Conservation (phyloP, 2,113 vertebrate species). For the Sphyrna mokarran region DNA sequence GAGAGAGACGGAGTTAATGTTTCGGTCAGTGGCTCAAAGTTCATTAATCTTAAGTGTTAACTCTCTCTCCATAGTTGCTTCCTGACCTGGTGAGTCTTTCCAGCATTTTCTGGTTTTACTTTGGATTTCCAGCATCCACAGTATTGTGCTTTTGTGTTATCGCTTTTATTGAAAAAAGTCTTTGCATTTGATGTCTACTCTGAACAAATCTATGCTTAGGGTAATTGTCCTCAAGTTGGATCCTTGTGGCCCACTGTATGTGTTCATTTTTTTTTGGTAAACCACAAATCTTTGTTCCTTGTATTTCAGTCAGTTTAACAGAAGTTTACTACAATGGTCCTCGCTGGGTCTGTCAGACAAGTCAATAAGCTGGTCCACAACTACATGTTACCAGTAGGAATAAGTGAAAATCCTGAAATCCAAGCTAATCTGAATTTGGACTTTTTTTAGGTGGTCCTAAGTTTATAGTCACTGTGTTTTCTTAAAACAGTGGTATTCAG, state of each 20-base stretch:
- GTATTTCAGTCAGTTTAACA: slow-evolving; percentile 14
- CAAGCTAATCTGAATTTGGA: neutral
- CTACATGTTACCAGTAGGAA: neutral
- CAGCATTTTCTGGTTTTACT: neutral
- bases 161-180: neutral
- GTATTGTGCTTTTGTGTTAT: neutral
- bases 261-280: neutral
- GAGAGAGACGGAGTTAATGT: neutral
- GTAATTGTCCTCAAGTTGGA: neutral
- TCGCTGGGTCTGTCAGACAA: neutral
- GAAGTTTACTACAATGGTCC: neutral
- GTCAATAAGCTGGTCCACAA: neutral
- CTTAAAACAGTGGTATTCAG: neutral
- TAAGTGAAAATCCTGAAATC: slow-evolving; percentile 9
- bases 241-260: neutral
- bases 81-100: neutral
- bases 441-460: neutral
- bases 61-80: neutral
- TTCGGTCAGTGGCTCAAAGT: neutral
- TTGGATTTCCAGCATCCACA: neutral
- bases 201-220: neutral
- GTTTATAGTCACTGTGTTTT: neutral
- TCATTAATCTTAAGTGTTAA: neutral
- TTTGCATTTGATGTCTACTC: neutral
- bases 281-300: neutral